Evolutionary conservation across 2,797 vertebrate species (phyloP).

Genomic region (Acanthopagrus latus): DNA sequence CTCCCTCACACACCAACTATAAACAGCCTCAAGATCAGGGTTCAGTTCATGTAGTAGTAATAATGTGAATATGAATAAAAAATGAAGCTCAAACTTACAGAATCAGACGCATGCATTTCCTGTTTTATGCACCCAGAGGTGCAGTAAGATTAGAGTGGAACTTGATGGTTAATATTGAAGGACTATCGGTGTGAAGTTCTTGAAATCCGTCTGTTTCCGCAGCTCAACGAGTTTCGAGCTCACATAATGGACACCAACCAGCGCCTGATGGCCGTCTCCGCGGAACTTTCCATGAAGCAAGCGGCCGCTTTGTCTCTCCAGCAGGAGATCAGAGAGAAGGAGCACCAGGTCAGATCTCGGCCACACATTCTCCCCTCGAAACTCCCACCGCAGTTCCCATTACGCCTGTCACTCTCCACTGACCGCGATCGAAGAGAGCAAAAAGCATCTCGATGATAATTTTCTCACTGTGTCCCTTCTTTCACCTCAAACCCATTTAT

Average conservation of each 20-base stretch:
- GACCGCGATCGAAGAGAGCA: constrained; percentile 12
- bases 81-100: neutral
- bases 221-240: constrained; percentile 87
- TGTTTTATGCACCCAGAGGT: neutral
- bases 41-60: neutral
- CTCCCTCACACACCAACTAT: neutral
- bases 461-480: neutral
- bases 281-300: constrained; percentile 92
- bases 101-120: too few species aligned
- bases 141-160: neutral
- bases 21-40: constrained; percentile 22
- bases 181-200: neutral
- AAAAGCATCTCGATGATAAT: constrained; percentile 3
- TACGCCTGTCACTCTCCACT: constrained; percentile 35
- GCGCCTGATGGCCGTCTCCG: constrained; percentile 89
- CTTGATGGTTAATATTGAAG: neutral
- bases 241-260: constrained; percentile 83
- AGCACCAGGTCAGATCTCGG: constrained; percentile 76
- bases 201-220: constrained; percentile 10
- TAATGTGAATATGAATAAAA: neutral
- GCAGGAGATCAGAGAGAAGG: constrained; percentile 88
- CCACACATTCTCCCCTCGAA: constrained; percentile 7
- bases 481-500: constrained; percentile 27
- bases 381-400: constrained; percentile 32
- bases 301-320: constrained; percentile 86